Base-by-base conservation (phyloP, 2,888 invertebrate genomes). In the Rhodophaea formosa region DNA sequence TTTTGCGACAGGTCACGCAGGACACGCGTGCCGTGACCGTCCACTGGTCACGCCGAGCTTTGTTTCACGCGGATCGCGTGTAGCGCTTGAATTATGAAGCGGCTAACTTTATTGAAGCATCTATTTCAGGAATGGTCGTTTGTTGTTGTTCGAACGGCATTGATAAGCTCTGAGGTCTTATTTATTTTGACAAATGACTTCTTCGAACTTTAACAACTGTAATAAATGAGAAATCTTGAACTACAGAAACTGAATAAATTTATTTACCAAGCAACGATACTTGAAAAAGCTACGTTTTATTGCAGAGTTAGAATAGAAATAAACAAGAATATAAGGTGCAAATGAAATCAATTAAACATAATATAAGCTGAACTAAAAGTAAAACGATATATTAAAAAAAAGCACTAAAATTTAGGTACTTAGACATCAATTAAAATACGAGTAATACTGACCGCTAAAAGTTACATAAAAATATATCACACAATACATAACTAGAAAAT, bases 11-110 rank as follows among this genome's bases (percentile, higher is more conserved):
- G 39, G 56, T 47, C 52, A 59, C 62, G 5, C 5, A 62, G 58
- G 62, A 60, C 16, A 16, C 16, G 16, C 51, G 53, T 60, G 58
- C 49, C 53, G 44, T 51, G 51, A n/a, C n/a, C n/a, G n/a, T n/a
- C 51, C 32, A 16, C 14, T 12, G 23, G 23, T 47, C 46, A 46
- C 44, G 43, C 46, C 45, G 39, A 46, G 46, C 46, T 6, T 51
- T 17, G 51, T 35, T 51, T 45, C 23, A 15, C 43, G 39, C 23
- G 46, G 23, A 35, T 51, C 51, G 51, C 51, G 51, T 51, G 51
- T 10, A 7, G 32, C n/a, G n/a, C 32, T 14, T 49, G 30, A 51
- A 51, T 51, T 51, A 51, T 51, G 49, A 49, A 16, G 35, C 12
- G 12, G 7, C 7, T 30, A n/a, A 32, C 32, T 32, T 49, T 49